Percentiles rank a stretch among this genome's conserved stretches.
Evolutionary conservation across 2,113 vertebrate species (phyloP).

Genomic region (Opisthocomus hoazin): DNA sequence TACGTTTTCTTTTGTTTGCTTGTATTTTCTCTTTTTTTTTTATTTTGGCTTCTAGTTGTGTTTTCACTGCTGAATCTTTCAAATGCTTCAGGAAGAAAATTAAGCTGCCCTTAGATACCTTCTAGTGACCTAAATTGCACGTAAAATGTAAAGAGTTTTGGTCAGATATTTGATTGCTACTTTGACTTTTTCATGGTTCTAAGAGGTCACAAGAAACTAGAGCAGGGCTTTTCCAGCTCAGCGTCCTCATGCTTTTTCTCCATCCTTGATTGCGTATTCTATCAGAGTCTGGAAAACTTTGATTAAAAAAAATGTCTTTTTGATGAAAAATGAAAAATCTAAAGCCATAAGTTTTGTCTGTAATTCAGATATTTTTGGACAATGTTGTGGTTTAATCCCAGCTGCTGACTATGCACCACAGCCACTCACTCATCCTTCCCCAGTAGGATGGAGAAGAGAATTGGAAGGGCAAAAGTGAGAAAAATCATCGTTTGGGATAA

Average conservation of each 20-base stretch:
- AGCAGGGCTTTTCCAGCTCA: background rate
- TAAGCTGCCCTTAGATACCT: background rate
- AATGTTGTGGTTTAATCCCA: background rate
- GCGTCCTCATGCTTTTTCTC: background rate
- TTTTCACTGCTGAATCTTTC: background rate
- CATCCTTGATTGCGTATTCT: background rate
- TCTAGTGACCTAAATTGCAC: background rate
- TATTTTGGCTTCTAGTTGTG: background rate
- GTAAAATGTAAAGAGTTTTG: background rate
- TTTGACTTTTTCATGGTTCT: background rate
- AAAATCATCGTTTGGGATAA: background rate
- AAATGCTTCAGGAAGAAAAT: background rate
- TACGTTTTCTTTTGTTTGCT: background rate
- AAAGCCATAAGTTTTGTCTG: background rate
- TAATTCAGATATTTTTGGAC: background rate
- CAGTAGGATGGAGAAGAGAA: background rate
- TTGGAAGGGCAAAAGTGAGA: background rate
- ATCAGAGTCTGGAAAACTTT: background rate
- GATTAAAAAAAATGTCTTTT: background rate
- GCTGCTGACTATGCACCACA: background rate
- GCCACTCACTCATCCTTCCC: accelerated
- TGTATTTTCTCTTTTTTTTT: background rate
- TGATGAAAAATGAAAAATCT: background rate
- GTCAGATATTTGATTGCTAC: background rate
- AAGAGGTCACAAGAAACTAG: background rate